Evolutionary conservation across 2,113 vertebrate genomes (phyloP).

Genomic region (Chionomys nivalis): DNA sequence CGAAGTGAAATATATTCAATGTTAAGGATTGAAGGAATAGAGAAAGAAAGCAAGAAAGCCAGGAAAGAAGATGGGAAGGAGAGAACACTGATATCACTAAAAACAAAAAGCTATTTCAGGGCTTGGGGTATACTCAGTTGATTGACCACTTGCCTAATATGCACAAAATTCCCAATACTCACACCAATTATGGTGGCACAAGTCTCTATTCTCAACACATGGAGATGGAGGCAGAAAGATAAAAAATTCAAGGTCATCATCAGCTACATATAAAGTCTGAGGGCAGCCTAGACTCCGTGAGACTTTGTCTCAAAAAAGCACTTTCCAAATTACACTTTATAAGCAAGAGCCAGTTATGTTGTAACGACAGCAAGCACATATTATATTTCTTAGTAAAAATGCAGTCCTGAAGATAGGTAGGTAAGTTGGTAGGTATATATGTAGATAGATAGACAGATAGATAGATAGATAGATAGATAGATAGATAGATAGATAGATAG

Average conservation of each 20-base stretch:
- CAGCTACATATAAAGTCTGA: too few relatives aligned
- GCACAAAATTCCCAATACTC: not conserved
- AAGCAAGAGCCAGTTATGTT: not conserved
- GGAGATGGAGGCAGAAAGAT: not conserved
- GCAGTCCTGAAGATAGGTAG: not conserved
- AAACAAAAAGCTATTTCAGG: not conserved
- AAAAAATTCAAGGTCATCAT: not conserved
- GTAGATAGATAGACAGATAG: too few relatives aligned
- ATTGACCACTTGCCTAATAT: not conserved
- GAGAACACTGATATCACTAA: not conserved
- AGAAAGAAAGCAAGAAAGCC: not conserved
- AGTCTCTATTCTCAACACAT: not conserved
- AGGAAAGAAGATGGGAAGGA: not conserved
- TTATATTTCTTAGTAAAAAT: not conserved
- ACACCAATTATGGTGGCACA: not conserved
- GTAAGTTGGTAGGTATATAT: too few relatives aligned
- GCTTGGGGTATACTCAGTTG: not conserved
- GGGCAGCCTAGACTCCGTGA: too few relatives aligned
- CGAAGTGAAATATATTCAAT: not conserved
- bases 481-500: not conserved
- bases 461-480: too few relatives aligned
- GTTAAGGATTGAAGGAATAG: not conserved
- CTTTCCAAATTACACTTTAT: not conserved
- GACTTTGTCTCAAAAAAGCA: not conserved
- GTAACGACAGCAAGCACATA: not conserved